phyloP scores from a whole-genome alignment of 1,140 invertebrate genomes.

The Papilio dardanus region DNA sequence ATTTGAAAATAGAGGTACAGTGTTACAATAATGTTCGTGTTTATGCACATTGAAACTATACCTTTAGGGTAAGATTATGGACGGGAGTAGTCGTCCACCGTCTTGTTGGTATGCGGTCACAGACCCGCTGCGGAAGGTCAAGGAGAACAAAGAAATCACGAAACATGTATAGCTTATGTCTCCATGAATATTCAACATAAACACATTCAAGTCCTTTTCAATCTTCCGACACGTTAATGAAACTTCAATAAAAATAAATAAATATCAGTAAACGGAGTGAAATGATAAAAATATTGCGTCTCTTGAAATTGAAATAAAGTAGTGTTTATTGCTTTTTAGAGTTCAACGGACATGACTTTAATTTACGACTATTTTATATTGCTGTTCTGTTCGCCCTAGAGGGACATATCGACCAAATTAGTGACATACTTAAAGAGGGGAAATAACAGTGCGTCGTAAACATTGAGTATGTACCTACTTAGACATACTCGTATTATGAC shows the following conservation, averaged over 20 bases:
- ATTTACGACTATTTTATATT: constrained; percentile 16
- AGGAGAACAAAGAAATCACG: constrained; percentile 42
- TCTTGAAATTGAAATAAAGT: constrained; percentile 15
- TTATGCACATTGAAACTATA: not conserved
- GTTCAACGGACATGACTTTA: constrained; percentile 11
- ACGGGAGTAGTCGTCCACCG: constrained; percentile 44
- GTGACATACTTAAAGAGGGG: constrained; percentile 11
- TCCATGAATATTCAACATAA: not conserved
- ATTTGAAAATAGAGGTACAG: too few species aligned
- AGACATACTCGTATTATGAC: too few species aligned
- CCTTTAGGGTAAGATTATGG: constrained; percentile 6
- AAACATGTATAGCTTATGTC: constrained; percentile 14
- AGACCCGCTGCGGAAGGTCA: constrained; percentile 63
- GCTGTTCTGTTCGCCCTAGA: not conserved
- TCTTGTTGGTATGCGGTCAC: constrained; percentile 55
- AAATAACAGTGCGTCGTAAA: constrained; percentile 2
- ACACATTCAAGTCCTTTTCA: constrained; percentile 46
- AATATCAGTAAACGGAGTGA: not conserved
- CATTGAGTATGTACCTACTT: not conserved
- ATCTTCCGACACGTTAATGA: constrained; percentile 40
- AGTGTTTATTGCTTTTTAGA: constrained; percentile 12
- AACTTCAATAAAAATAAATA: not conserved
- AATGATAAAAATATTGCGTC: constrained; percentile 10
- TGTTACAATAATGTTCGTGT: too few species aligned
- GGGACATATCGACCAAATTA: constrained; percentile 13